Conservation (phyloP, 2,888 invertebrate species). For the Pediacus dermestoides region DNA sequence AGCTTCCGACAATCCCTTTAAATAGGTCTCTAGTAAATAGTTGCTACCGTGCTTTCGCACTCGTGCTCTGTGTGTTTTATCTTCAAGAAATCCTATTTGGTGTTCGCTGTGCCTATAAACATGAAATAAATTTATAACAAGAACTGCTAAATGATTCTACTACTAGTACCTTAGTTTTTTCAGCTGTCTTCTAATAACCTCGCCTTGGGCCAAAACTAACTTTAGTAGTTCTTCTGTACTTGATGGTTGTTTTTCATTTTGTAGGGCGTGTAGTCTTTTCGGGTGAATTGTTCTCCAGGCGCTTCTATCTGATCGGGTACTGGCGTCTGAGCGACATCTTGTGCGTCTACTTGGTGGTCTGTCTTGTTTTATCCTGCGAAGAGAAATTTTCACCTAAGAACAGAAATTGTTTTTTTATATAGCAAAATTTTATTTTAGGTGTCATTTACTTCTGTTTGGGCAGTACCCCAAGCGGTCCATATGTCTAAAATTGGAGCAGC, state of each 20-base stretch:
- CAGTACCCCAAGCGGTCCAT: slow-evolving; percentile 76
- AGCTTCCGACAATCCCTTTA: slow-evolving; percentile 57
- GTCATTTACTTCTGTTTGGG: slow-evolving; percentile 61
- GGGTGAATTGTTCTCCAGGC: slow-evolving; percentile 50
- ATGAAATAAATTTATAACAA: slow-evolving; percentile 5
- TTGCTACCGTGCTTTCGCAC: slow-evolving; percentile 75
- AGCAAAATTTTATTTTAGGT: slow-evolving; percentile 2
- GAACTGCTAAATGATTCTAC: not conserved
- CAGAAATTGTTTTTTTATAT: slow-evolving; percentile 2
- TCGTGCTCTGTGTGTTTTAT: slow-evolving; percentile 69
- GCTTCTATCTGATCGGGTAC: slow-evolving; percentile 44
- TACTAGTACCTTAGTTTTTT: slow-evolving; percentile 48
- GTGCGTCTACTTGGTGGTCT: slow-evolving; percentile 42
- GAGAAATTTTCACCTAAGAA: slow-evolving; percentile 48
- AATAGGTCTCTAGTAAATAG: slow-evolving; percentile 74
- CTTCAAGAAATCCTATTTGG: slow-evolving; percentile 74
- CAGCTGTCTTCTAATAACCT: slow-evolving; percentile 54
- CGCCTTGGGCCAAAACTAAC: slow-evolving; percentile 59
- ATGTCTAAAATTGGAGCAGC: slow-evolving; percentile 73
- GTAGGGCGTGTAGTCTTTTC: slow-evolving; percentile 44
- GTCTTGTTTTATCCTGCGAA: slow-evolving; percentile 44
- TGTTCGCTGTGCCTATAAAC: slow-evolving; percentile 60
- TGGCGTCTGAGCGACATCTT: slow-evolving; percentile 43
- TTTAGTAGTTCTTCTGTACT: slow-evolving; percentile 54
- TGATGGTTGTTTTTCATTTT: slow-evolving; percentile 48